phyloP scores from a whole-genome alignment of 2,113 vertebrate species.

The Periophthalmus modestus region DNA sequence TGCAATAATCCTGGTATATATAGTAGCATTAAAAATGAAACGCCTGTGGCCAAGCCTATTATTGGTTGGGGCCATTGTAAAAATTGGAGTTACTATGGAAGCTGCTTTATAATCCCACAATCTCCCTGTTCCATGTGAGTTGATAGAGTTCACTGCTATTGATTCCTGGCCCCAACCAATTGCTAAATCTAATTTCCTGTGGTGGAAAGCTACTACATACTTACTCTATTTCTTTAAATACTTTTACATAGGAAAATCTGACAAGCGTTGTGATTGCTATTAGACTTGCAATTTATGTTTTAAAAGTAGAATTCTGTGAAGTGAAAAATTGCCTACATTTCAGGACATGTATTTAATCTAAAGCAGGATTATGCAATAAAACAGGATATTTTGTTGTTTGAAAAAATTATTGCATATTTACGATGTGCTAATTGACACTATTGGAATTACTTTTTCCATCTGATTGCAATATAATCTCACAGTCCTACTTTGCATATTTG shows the following conservation, averaged over 20 bases:
- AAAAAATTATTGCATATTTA: not conserved
- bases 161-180: slow-evolving; percentile 46
- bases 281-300: too few relatives aligned
- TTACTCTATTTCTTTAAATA: not conserved
- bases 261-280: too few relatives aligned
- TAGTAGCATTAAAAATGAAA: slow-evolving; percentile 21
- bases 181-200: slow-evolving; percentile 42
- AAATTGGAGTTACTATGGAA: slow-evolving; percentile 41
- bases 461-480: not conserved
- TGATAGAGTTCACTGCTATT: slow-evolving; percentile 59
- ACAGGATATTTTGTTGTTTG: not conserved
- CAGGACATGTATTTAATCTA: not conserved
- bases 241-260: not conserved
- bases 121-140: slow-evolving; percentile 32
- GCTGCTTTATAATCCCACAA: slow-evolving; percentile 50
- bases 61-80: slow-evolving; percentile 30
- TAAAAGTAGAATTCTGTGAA: not conserved
- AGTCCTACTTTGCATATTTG: not conserved
- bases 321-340: too few relatives aligned
- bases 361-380: not conserved
- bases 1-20: slow-evolving; percentile 18
- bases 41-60: slow-evolving; percentile 12
- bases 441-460: not conserved
- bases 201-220: not conserved
- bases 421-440: not conserved